Evolutionary conservation across 2,797 vertebrate species (phyloP).

Genomic region (Manis crassicaudata): DNA sequence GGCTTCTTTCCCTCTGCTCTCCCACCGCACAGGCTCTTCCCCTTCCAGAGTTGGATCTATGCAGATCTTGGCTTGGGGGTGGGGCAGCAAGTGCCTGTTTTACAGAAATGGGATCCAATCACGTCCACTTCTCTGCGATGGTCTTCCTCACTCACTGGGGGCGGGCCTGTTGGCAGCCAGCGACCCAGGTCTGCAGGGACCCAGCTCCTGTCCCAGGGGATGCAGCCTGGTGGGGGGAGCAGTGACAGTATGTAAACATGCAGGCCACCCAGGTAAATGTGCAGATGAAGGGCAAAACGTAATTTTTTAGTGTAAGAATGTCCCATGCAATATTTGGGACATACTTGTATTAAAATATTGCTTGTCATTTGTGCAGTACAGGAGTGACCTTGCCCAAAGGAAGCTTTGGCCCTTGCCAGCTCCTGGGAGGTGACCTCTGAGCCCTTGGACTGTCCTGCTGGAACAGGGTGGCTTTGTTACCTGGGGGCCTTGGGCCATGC

Average conservation of each 20-base stretch:
- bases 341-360: background rate
- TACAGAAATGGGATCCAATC: background rate
- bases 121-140: no score
- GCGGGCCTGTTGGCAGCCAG: background rate
- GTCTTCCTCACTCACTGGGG: background rate
- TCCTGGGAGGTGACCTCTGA: background rate
- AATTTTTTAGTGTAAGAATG: background rate
- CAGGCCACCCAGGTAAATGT: background rate
- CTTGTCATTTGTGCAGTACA: background rate
- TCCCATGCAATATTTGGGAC: background rate
- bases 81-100: background rate
- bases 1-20: no score
- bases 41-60: background rate
- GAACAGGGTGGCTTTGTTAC: background rate
- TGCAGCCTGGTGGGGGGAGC: no score
- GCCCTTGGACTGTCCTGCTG: background rate
- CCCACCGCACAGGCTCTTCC: no score
- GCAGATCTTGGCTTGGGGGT: background rate
- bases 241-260: no score
- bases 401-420: background rate
- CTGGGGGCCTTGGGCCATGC: background rate
- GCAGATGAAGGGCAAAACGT: background rate
- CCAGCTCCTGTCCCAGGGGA: background rate
- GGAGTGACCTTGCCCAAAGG: background rate
- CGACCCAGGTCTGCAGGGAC: no score